Base-by-base conservation (phyloP, 2,113 vertebrate species). In the Podarcis raffonei region DNA sequence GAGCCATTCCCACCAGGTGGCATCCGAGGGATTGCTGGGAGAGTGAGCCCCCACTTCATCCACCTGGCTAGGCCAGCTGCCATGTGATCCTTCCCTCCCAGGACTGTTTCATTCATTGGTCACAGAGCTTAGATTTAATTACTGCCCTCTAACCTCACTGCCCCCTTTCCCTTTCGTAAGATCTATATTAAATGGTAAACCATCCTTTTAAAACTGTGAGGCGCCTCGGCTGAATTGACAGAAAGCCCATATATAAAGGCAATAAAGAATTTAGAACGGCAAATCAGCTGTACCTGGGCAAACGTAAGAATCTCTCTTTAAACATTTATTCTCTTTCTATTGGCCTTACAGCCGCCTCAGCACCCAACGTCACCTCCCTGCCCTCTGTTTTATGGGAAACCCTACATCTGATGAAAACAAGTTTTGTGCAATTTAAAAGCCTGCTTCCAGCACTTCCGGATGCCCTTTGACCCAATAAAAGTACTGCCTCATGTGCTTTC, bases 241-340 rank as follows among this genome's bases (percentile, higher is more conserved):
- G 32, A 75, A 35, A 22, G 32, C 16, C 32, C 32, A 37, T 76
- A 76, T 7, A 76, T 39, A 8, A 39, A 76, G 8, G 9, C 20
- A 80, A 90, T 75, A 94, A 86, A 93, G 74, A 85, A 87, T 2
- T 2, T 4, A 3, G 13, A 32, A 81, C 11, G 42, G 11, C 2
- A 53, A 32, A 13, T 20, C 35, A n/a, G 27, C 30, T 30, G 15
- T 59, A 53, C n/a, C 12, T 59, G 27, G 57, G n/a, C 22, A 27
- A 27, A 42, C 11, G 27, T 25, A 48, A 16, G 59, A 62, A 13
- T 77, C 15, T 48, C 25, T 79, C 25, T 79, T 53, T 25, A 42
- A 77, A 20, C 8, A 16, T 37, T 18, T 62, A 20, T n/a, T 37
- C 23, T 30, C 25, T 6, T 79, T 15, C 16, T 16, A 53, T 30